Base-by-base conservation (phyloP, 2,113 vertebrate species). In the Syngnathus floridae region DNA sequence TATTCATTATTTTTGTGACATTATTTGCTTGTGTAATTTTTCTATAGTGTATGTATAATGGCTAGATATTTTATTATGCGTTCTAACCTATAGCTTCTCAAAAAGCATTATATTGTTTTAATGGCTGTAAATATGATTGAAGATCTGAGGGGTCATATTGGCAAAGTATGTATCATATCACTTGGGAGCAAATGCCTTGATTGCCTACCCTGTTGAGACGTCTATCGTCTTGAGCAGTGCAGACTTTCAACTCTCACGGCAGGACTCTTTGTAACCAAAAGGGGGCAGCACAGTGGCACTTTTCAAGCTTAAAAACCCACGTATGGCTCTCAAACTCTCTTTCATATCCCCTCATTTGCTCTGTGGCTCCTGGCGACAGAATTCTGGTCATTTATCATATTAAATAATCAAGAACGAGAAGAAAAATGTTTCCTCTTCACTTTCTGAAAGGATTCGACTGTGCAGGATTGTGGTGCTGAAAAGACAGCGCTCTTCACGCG, bases 211-310 rank as follows among this genome's bases (percentile, higher is more conserved):
- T 21, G 21, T 31, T 55, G 10, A 8, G 8, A 12, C 40, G 40
- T 41, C 40, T 41, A 11, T 41, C 4, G 19, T 26, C 21, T 13
- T n/a, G 37, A 60, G 37, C 36, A 19, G 37, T 55, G 43, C 43
- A 46, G 5, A 46, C 43, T 13, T 10, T 52, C 54, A 10, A 37
- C 7, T 37, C 14, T 22, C 10, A 11, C 16, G 66, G 60, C 9
- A 74, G 38, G 78, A 69, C 74, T 38, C 63, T 72, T 38, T 52
- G 12, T 21, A 5, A 31, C 86, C 86, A 80, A 83, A 65, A 76
- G 84, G 75, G 77, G 86, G 86, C 84, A 70, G 77, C 77, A 85
- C 43, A 67, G 84, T 12, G 75, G 51, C 76, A 74, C 64, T 62
- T 70, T 73, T 77, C 49, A 52, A 19, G 11, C 46, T 31, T 41